phyloP scores from a whole-genome alignment of 2,113 vertebrate genomes.

The Perognathus longimembris region DNA sequence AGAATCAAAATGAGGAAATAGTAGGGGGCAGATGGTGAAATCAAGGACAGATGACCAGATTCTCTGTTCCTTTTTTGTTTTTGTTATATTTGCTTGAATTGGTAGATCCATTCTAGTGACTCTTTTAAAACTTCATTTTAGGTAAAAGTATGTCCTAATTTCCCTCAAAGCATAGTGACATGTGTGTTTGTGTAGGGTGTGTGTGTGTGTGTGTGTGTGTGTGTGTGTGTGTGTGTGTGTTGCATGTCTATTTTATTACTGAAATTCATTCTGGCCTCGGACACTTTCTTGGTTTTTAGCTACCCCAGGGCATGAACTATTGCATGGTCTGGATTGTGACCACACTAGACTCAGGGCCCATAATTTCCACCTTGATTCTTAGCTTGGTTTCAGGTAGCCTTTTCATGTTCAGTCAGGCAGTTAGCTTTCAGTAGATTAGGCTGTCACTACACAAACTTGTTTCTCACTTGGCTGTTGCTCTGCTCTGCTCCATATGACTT shows the following conservation, averaged over 20 bases:
- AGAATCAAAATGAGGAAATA: conserved; percentile 37
- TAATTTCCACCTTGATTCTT: background rate
- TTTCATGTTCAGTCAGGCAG: background rate
- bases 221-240: background rate
- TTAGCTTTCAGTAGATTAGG: background rate
- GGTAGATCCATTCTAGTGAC: background rate
- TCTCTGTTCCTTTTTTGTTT: background rate
- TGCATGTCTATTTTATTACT: background rate
- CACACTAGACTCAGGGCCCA: fast-evolving
- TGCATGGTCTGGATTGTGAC: background rate
- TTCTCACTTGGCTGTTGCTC: background rate
- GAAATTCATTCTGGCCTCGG: background rate
- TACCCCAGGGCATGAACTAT: background rate
- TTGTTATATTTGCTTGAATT: background rate
- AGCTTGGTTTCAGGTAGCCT: background rate
- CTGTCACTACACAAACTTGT: background rate
- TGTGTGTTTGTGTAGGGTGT: no score
- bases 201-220: background rate
- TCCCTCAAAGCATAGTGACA: background rate
- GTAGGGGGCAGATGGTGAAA: background rate
- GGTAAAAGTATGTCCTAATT: background rate
- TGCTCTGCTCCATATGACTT: background rate
- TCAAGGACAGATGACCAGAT: background rate
- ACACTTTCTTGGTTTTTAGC: background rate
- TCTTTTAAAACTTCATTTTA: background rate